phyloP scores from a whole-genome alignment of 2,888 invertebrate species.

The Lasioglossum morio region DNA sequence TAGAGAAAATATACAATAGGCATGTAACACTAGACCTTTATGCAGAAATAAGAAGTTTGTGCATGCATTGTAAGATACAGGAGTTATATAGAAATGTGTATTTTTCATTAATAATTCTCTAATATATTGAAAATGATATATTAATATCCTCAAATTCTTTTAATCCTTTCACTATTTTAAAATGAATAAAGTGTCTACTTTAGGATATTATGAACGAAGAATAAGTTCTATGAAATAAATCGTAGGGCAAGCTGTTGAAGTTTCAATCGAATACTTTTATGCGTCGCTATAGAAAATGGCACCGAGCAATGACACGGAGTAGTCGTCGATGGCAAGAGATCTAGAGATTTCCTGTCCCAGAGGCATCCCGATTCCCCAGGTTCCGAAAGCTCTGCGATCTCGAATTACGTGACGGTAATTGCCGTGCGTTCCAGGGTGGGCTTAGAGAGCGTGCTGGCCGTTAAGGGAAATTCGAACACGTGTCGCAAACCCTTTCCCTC shows the following conservation, averaged over 20 bases:
- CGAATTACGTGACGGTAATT: constrained; percentile 65
- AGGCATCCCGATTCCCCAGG: constrained; percentile 11
- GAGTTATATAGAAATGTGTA: too few relatives aligned
- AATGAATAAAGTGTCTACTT: background rate
- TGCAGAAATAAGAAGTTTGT: background rate
- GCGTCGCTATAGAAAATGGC: background rate
- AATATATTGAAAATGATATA: background rate
- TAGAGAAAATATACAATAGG: background rate
- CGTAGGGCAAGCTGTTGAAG: background rate
- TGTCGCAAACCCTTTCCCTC: constrained; percentile 57
- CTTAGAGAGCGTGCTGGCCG: constrained; percentile 47
- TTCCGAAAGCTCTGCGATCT: constrained; percentile 34
- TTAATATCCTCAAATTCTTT: background rate
- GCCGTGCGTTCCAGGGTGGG: constrained; percentile 33
- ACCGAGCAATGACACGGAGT: too few relatives aligned
- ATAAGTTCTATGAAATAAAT: background rate
- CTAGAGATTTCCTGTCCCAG: background rate
- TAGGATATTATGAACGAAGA: background rate
- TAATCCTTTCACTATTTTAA: background rate
- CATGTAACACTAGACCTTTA: too few relatives aligned
- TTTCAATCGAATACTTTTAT: background rate
- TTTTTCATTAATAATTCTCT: background rate
- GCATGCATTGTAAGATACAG: background rate
- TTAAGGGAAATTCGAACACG: constrained; percentile 70
- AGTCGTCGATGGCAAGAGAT: background rate